Conservation (phyloP, 1,140 invertebrate species). For the Ostrea denselamellosa region DNA sequence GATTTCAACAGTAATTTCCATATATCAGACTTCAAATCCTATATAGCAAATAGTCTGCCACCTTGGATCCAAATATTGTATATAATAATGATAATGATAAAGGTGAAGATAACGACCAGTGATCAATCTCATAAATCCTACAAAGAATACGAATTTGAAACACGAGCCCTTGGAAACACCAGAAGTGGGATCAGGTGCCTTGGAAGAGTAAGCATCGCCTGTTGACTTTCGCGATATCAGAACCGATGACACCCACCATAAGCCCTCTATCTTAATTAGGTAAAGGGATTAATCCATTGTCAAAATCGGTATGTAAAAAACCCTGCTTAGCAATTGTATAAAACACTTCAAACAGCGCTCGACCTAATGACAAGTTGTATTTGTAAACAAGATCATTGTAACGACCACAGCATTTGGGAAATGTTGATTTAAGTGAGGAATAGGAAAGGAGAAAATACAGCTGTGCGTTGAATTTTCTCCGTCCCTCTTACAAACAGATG, state of each 20-base stretch:
- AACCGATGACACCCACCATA: neutral
- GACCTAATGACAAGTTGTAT: neutral
- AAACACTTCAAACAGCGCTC: neutral
- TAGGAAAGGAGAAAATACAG: too few species aligned
- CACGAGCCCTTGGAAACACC: too few species aligned
- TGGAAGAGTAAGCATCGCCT: neutral
- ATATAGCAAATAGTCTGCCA: too few species aligned
- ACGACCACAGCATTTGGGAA: neutral
- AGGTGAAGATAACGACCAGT: too few species aligned
- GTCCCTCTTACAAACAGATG: too few species aligned
- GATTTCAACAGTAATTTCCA: too few species aligned
- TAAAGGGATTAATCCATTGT: neutral
- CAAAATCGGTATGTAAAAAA: neutral
- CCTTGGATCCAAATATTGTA: too few species aligned
- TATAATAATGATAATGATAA: too few species aligned
- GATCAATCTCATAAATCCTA: too few species aligned
- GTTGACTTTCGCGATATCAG: neutral
- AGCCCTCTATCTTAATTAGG: neutral
- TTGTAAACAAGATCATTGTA: neutral
- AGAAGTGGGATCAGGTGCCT: neutral
- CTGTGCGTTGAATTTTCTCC: too few species aligned
- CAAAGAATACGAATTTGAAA: too few species aligned
- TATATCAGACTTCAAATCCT: too few species aligned
- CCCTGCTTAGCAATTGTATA: neutral
- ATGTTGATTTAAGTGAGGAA: neutral